phyloP scores from a whole-genome alignment of 37 sponge, comb jelly and placozoan species.

The Beroe ovata region DNA sequence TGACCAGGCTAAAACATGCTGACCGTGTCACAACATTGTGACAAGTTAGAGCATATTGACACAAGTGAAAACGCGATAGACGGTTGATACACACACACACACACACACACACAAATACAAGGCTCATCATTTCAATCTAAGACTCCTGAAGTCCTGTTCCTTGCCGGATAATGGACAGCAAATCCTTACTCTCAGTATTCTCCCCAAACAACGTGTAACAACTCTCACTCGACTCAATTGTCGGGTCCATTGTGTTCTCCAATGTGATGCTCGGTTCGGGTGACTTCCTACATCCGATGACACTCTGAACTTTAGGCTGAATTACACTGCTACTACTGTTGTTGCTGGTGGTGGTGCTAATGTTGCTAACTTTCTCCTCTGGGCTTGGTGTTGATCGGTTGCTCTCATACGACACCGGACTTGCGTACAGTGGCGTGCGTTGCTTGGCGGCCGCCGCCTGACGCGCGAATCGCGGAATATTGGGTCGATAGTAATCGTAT shows the following conservation, averaged over 20 bases:
- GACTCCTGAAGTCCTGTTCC: slow-evolving; percentile 39
- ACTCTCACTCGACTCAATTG: neutral
- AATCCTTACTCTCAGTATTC: slow-evolving; percentile 38
- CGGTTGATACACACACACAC: too few relatives aligned
- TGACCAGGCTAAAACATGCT: too few relatives aligned
- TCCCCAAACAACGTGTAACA: slow-evolving; percentile 66
- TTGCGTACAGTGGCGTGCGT: neutral
- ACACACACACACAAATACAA: too few relatives aligned
- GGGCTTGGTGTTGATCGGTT: slow-evolving; percentile 32
- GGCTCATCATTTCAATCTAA: neutral
- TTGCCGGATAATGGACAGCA: slow-evolving; percentile 42
- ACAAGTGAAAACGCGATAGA: too few relatives aligned
- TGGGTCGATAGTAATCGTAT: slow-evolving; percentile 58
- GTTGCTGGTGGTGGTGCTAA: neutral
- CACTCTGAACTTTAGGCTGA: slow-evolving; percentile 60
- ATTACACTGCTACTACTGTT: neutral
- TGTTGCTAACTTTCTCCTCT: neutral
- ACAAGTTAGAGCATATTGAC: too few relatives aligned
- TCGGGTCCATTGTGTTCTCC: neutral
- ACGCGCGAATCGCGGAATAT: slow-evolving; percentile 46
- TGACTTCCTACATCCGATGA: slow-evolving; percentile 32
- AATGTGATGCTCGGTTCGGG: neutral
- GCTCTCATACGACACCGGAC: neutral
- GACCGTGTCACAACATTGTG: too few relatives aligned
- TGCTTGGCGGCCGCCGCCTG: slow-evolving; percentile 22